Evolutionary conservation across 1,140 invertebrate species (phyloP).

Genomic region (Listronotus bonariensis): DNA sequence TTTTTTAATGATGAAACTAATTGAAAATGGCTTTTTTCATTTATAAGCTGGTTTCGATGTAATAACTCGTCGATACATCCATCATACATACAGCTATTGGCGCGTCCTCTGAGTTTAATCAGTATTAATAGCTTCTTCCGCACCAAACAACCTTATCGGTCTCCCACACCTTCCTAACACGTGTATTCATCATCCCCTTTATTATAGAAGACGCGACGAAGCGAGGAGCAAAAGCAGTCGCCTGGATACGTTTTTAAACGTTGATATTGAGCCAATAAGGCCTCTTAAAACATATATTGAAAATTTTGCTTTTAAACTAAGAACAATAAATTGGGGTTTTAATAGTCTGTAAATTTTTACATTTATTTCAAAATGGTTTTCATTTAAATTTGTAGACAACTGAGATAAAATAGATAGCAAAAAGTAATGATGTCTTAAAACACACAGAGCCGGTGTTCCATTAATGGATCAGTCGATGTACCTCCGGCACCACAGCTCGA

Average conservation of each 20-base stretch:
- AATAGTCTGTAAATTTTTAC: not conserved
- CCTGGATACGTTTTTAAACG: too few species aligned
- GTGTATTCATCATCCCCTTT: constrained; percentile 37
- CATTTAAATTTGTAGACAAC: too few species aligned
- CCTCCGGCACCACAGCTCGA: too few species aligned
- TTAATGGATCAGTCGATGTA: too few species aligned
- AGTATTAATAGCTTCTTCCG: constrained; percentile 38
- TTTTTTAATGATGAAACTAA: constrained; percentile 7
- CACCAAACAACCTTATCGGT: constrained; percentile 36
- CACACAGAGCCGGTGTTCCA: too few species aligned
- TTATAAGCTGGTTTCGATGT: constrained; percentile 14
- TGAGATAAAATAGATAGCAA: too few species aligned
- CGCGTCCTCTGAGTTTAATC: constrained; percentile 30
- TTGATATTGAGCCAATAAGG: too few species aligned
- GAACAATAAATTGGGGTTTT: not conserved
- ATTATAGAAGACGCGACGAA: constrained; percentile 20
- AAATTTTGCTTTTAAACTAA: too few species aligned
- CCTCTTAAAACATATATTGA: too few species aligned
- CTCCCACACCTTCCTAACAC: constrained; percentile 36
- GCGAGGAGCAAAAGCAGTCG: not conserved
- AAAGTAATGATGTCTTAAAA: too few species aligned
- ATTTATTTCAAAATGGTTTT: too few species aligned
- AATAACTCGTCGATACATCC: constrained; percentile 34
- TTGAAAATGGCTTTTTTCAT: constrained; percentile 1
- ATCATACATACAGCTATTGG: constrained; percentile 33